A percentile compares a stretch with the other conserved stretches of the same genome.
These are phyloP conservation scores for Cartodere bifasciata DNA, from an alignment of 2,888 invertebrate species.

Conservation along the genomic window DNA sequence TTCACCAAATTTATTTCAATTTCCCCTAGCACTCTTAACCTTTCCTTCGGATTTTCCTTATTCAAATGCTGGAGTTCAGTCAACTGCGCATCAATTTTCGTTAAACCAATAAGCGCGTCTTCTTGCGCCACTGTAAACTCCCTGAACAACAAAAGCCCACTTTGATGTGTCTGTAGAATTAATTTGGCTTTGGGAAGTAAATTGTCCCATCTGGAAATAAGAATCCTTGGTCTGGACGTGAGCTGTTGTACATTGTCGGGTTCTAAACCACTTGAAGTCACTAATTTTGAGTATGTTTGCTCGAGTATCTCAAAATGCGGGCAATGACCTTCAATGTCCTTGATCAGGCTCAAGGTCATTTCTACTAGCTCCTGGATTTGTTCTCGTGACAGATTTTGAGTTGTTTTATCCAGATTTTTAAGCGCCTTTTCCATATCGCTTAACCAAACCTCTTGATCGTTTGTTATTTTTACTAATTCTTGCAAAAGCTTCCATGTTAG, in stretches of 20 bases:
- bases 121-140: conserved; percentile 62
- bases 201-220: conserved; percentile 52
- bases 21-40: conserved; percentile 37
- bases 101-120: conserved; percentile 54
- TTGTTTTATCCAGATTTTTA: conserved; percentile 43
- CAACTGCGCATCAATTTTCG: conserved; percentile 57
- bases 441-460: conserved; percentile 49
- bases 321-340: conserved; percentile 42
- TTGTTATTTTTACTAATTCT: conserved; percentile 42
- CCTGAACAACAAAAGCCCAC: conserved; percentile 46
- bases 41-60: conserved; percentile 33
- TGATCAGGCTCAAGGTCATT: conserved; percentile 40
- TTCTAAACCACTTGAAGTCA: conserved; percentile 53
- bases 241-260: conserved; percentile 54
- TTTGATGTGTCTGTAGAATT: conserved; percentile 43
- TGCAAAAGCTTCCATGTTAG: conserved; percentile 47
- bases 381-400: conserved; percentile 43
- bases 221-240: conserved; percentile 44
- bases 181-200: conserved; percentile 46
- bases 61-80: conserved; percentile 54
- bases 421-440: conserved; percentile 49
- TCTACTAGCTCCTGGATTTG: conserved; percentile 45
- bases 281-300: conserved; percentile 55
- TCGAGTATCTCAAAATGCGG: conserved; percentile 51
- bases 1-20: conserved; percentile 45